Evolutionary conservation across 1,140 invertebrate genomes (phyloP).

Genomic region (Ganaspis sp.): DNA sequence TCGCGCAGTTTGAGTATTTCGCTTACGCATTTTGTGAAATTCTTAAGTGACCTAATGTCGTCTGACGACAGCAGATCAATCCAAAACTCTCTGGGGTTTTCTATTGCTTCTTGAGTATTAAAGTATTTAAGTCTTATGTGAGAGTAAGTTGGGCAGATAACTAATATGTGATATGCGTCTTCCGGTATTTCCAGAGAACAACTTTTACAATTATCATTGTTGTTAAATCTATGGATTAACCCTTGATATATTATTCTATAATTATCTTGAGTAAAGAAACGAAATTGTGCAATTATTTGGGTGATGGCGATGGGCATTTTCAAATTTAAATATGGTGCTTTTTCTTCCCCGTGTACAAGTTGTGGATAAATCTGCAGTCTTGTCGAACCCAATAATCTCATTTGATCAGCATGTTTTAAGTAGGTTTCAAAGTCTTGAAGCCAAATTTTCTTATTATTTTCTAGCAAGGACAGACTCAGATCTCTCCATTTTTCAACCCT

Average conservation of each 20-base stretch:
- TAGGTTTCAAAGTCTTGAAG: background rate
- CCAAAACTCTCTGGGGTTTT: background rate
- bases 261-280: background rate
- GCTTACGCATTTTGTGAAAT: background rate
- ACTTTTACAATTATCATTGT: background rate
- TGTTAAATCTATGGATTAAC: background rate
- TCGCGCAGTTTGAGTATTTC: too few species aligned
- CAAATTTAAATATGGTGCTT: background rate
- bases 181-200: background rate
- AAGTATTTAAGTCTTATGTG: background rate
- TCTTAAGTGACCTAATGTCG: background rate
- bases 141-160: background rate
- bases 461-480: background rate
- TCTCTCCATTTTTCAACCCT: background rate
- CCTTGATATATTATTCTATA: background rate
- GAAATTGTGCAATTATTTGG: background rate
- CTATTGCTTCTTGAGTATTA: background rate
- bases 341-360: background rate
- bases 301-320: background rate
- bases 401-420: background rate
- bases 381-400: background rate
- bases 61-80: background rate
- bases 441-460: background rate
- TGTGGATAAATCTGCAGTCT: background rate
- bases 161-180: background rate